Evolutionary conservation across 2,113 vertebrate genomes (phyloP), one percentile per base, ranked within the genome.

Genomic region (Rhea americana): DNA sequence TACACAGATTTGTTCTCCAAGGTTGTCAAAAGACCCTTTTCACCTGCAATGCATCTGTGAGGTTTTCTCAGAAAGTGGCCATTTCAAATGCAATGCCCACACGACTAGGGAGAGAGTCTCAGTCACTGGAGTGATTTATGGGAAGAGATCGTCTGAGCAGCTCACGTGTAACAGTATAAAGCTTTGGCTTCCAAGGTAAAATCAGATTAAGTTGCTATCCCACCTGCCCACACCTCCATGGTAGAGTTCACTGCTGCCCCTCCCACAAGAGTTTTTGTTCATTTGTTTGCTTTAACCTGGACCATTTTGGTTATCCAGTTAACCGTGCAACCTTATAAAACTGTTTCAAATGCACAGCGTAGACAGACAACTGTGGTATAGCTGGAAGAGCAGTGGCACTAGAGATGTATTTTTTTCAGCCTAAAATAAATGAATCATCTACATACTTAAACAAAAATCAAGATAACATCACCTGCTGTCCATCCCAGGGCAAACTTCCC

Each of bases 81-180:
- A 4, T 28, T 41, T 41, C 41, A 75, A 30, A 63, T 26, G 25
- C 62, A 63, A 30, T 4, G 2, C 0, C 0, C 14, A n/a, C 26
- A 2, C 0, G 11, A 16, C 9, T 1, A 2, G 51, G 32, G 53
- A 81, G 78, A 94, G 35, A 50, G 51, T 37, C 51, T 26, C 12
- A 19, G 51, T 43, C n/a, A n/a, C 13, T 0, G 0, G 24, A 14
- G 4, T 48, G 28, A 25, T 45, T 63, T 19, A 5, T 7, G 58
- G 25, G 47, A 26, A 62, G 26, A 50, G 9, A 67, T 63, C 20
- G 47, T 25, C 12, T 32, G 58, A 67, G 48, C 18, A 50, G 32
- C 11, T 48, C 26, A 3, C 0, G 0, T 10, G 1, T 26, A 65
- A 3, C 67, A 47, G 13, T 15, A 20, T 16, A 58, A 85, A 91